Evolutionary conservation across 2,888 invertebrate genomes (phyloP).

Genomic region (Cephus nigrinus): DNA sequence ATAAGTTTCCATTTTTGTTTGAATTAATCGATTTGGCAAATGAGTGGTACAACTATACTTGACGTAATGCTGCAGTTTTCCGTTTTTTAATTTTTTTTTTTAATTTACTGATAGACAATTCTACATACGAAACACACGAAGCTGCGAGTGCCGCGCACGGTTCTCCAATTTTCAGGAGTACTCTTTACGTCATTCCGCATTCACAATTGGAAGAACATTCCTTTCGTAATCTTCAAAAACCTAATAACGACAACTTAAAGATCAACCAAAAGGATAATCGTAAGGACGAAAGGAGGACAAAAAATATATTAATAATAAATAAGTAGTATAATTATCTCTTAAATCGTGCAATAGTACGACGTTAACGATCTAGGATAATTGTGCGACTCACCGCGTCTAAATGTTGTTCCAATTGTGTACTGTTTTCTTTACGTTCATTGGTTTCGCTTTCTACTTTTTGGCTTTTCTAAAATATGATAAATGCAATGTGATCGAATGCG

Average conservation of each 20-base stretch:
- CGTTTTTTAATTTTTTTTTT: background rate
- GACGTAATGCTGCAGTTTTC: background rate
- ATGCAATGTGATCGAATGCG: conserved; percentile 62
- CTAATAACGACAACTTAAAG: conserved; percentile 19
- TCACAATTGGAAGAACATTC: conserved; percentile 67
- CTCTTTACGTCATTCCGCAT: conserved; percentile 57
- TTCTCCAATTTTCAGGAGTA: conserved; percentile 29
- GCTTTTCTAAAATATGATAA: conserved; percentile 66
- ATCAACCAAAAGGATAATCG: conserved; percentile 7
- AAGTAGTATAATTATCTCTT: conserved; percentile 51
- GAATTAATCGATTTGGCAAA: no score
- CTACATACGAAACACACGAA: conserved; percentile 39
- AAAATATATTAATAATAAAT: conserved; percentile 24
- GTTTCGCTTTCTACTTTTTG: conserved; percentile 66
- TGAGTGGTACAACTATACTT: background rate
- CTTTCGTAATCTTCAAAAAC: conserved; percentile 47
- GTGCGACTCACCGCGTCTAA: conserved; percentile 67
- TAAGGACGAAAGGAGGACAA: conserved; percentile 16
- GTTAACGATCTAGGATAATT: conserved; percentile 57
- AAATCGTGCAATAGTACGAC: conserved; percentile 64
- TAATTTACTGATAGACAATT: background rate
- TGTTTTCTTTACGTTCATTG: conserved; percentile 59
- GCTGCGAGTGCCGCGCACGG: conserved; percentile 29
- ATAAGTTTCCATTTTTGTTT: no score
- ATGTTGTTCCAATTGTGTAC: conserved; percentile 67